Evolutionary conservation across 2,797 vertebrate genomes (phyloP).

Genomic region (Xiphorhynchus erythropygius): DNA sequence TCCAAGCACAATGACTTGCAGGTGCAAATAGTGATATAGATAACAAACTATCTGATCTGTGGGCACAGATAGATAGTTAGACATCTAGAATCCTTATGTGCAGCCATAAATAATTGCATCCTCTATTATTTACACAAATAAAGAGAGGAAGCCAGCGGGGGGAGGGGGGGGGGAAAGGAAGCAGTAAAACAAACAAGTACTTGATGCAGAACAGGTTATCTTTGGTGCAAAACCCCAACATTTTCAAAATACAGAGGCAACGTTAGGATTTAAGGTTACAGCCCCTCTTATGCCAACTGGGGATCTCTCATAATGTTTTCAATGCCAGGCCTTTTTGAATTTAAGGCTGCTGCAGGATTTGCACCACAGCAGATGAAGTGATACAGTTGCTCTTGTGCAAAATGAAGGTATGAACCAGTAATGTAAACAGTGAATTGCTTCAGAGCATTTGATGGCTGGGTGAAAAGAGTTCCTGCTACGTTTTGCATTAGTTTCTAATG

Average conservation of each 20-base stretch:
- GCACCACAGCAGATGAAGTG: not conserved
- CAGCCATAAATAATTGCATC: constrained; percentile 64
- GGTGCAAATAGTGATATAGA: constrained; percentile 70
- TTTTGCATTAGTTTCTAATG: not conserved
- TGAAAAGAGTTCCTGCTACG: not conserved
- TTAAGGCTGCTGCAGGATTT: not conserved
- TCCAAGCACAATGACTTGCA: constrained; percentile 70
- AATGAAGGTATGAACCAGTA: not conserved
- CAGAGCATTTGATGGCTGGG: not conserved
- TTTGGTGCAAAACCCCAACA: not conserved
- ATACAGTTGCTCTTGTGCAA: not conserved
- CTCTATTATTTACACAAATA: constrained; percentile 68
- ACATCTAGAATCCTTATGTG: constrained; percentile 65
- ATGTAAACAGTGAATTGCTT: not conserved
- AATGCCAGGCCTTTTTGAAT: not conserved
- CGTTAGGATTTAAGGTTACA: not conserved
- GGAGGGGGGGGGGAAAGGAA: not conserved
- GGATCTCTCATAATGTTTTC: not conserved
- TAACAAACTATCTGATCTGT: constrained; percentile 69
- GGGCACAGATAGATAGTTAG: constrained; percentile 65
- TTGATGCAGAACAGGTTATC: not conserved
- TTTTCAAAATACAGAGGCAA: not conserved
- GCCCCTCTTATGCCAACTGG: not conserved
- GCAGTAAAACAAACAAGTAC: not conserved
- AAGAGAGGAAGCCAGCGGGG: constrained; percentile 22